Evolutionary conservation across 2,113 vertebrate species (phyloP).

Genomic region (Malaclemys terrapin): DNA sequence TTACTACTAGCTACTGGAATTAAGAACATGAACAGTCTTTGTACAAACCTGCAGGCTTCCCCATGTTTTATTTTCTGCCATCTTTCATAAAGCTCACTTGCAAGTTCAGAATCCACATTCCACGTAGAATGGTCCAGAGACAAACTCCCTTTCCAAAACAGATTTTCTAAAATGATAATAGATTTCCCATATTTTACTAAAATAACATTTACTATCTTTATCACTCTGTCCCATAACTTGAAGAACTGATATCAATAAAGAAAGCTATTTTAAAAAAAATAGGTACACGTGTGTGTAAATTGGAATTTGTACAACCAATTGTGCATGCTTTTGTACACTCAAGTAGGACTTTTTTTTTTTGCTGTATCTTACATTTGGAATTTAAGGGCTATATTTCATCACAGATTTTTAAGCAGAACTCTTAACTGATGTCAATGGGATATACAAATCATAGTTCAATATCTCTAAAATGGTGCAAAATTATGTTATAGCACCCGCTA

Average conservation of each 20-base stretch:
- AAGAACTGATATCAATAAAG: background rate
- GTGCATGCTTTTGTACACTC: background rate
- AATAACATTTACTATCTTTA: background rate
- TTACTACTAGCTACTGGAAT: background rate
- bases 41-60: constrained; percentile 89
- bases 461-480: background rate
- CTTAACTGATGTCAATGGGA: background rate
- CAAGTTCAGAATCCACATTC: constrained; percentile 89
- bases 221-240: background rate
- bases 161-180: constrained; percentile 79
- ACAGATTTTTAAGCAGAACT: background rate
- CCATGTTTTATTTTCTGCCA: constrained; percentile 88
- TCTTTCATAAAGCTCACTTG: constrained; percentile 86
- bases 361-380: background rate
- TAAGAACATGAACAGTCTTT: background rate
- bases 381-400: background rate
- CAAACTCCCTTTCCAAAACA: constrained; percentile 90
- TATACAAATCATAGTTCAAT: background rate
- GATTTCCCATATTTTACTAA: constrained; percentile 31
- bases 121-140: constrained; percentile 87
- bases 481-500: background rate
- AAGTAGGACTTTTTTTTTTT: background rate
- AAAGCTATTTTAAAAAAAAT: background rate
- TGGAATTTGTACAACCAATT: background rate
- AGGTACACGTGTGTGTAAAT: background rate